Evolutionary conservation across 23 tunicate species (phyloP).

Genomic region (Halocynthia aurantium): DNA sequence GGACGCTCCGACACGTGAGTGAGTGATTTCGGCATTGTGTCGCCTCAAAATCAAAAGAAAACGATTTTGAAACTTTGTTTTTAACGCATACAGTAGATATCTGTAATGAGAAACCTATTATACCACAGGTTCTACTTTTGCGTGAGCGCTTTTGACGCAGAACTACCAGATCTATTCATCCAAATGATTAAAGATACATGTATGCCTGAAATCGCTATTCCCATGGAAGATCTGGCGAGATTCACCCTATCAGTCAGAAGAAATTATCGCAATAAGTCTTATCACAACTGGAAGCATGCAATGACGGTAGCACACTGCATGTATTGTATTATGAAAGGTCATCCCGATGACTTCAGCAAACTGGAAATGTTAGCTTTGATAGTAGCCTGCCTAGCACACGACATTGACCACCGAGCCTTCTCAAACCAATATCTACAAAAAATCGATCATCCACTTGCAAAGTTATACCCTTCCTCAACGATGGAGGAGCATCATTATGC

Average conservation of each 20-base stretch:
- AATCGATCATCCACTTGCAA: constrained; percentile 41
- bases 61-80: too few species aligned
- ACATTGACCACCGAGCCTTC: constrained; percentile 65
- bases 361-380: constrained; percentile 44
- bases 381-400: constrained; percentile 62
- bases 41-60: too few species aligned
- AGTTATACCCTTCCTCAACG: constrained; percentile 61
- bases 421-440: constrained; percentile 58
- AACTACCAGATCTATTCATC: constrained; percentile 43
- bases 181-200: constrained; percentile 38
- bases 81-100: not conserved
- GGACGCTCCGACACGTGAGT: not conserved
- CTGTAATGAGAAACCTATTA: not conserved
- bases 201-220: constrained; percentile 7
- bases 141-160: constrained; percentile 18
- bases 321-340: constrained; percentile 57
- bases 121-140: constrained; percentile 50
- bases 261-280: constrained; percentile 54
- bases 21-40: too few species aligned
- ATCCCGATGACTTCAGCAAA: constrained; percentile 28
- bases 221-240: constrained; percentile 27
- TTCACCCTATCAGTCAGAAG: constrained; percentile 51
- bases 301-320: constrained; percentile 73
- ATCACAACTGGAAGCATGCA: constrained; percentile 88
- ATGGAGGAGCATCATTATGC: constrained; percentile 73